Base-by-base conservation (phyloP, 2,888 invertebrate species). In the Lordiphosa andalusiaca region DNA sequence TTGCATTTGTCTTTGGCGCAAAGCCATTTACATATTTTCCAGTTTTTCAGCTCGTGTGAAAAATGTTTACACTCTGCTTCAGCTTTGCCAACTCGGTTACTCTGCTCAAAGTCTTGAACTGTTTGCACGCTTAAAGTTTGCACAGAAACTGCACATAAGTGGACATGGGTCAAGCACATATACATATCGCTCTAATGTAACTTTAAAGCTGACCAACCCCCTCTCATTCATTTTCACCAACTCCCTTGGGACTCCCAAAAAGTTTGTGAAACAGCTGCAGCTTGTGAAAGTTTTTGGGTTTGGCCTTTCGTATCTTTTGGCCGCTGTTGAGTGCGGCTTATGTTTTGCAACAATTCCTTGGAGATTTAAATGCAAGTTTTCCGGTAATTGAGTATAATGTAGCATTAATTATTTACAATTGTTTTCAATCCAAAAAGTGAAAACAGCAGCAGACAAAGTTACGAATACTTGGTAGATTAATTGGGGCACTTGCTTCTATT, bases 361-460 rank as follows among this genome's bases (percentile, higher is more conserved):
- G 58, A 68, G 71, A 66, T 73, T 73, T 66, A 56, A 66, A 72
- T 81, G 78, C 68, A 81, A 70, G 75, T 78, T 67, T 56, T 59
- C 69, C 41, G 65, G 76, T 78, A 78, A 78, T 82, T 78, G 77
- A 71, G 69, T 71, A 77, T 75, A 77, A 81, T 81, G 75, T 67
- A 68, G 75, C 73, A 81, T 84, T 75, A 84, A 81, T 81, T 81
- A 81, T 84, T 81, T 73, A 84, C 81, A 81, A 71, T 84, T 84
- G 84, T 75, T 77, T 78, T 71, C 61, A 74, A 78, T 75, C 67
- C 60, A 62, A 48, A 44, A 48, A 58, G 35, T 42, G 48, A 21
- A 6, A 25, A 10, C 5, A 44, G 13, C 47, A 52, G 30, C 51
- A 75, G 30, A 74, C 74, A 81, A 76, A 76, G 74, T 77, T 77